phyloP scores from a whole-genome alignment of 2,888 invertebrate species.

The Crioceris asparagi region DNA sequence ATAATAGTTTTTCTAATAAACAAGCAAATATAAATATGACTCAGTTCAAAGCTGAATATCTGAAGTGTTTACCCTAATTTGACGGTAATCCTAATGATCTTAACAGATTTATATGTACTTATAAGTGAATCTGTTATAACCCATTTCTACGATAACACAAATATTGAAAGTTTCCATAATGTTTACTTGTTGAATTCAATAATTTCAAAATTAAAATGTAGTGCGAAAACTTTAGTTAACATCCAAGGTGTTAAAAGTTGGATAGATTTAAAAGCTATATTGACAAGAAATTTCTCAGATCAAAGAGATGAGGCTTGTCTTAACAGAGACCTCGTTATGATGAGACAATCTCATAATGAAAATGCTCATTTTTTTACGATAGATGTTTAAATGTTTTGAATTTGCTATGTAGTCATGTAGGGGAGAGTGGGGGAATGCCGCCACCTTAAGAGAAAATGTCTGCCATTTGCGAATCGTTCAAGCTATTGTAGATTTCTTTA shows the following conservation, averaged over 20 bases:
- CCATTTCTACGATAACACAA: slow-evolving; percentile 6
- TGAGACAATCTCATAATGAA: slow-evolving; percentile 13
- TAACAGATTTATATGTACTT: slow-evolving; percentile 2
- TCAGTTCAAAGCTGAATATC: too few species aligned
- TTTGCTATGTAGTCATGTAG: slow-evolving; percentile 8
- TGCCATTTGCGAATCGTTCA: too few species aligned
- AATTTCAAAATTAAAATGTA: slow-evolving; percentile 7
- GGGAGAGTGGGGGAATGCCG: slow-evolving; percentile 5
- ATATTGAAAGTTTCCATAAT: slow-evolving; percentile 11
- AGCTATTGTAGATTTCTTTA: too few species aligned
- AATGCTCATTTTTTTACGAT: slow-evolving; percentile 16
- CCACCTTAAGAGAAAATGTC: slow-evolving; percentile 5
- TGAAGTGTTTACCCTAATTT: too few species aligned
- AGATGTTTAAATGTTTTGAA: slow-evolving; percentile 10
- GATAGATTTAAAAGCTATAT: slow-evolving; percentile 4
- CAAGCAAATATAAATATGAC: too few species aligned
- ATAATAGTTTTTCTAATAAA: too few species aligned
- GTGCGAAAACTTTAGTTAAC: slow-evolving; percentile 9
- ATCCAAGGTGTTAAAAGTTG: slow-evolving; percentile 9
- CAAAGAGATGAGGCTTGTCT: slow-evolving; percentile 15
- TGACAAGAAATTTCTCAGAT: slow-evolving; percentile 13
- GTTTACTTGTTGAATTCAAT: slow-evolving; percentile 10
- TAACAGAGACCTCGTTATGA: slow-evolving; percentile 14
- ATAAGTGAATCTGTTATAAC: slow-evolving; percentile 5
- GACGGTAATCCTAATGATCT: slow-evolving; percentile 7